Base-by-base conservation (phyloP, 2,888 invertebrate species). In the Altica lythri region DNA sequence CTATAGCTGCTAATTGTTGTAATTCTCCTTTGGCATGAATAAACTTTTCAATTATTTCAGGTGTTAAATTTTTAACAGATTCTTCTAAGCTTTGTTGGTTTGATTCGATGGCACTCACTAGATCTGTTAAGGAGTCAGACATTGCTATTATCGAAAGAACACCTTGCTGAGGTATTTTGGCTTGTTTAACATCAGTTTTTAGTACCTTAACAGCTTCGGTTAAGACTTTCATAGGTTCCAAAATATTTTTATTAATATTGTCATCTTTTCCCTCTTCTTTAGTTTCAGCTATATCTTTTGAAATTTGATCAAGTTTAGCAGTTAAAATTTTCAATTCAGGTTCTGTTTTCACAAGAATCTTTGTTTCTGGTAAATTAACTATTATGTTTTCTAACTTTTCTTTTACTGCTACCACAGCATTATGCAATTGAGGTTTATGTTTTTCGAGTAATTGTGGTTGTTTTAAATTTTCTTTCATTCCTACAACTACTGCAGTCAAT, bases 381-480 rank as follows among this genome's bases (percentile, higher is more conserved):
- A 44, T 16, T 9, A 16, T 9, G 12, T 17, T 17, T 6, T 34
- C 45, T 5, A 45, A 19, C 19, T 34, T 19, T 22, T 54, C 30
- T 55, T 65, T 66, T n/a, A 65, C 19, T 25, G 57, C 54, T 34
- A 45, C 0, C 6, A 45, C 12, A 14, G 63, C 59, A 37, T 60
- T 43, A 13, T 47, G 32, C 6, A 68, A 9, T 52, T 61, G 55
- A 14, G 59, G 53, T 47, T 63, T 62, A 19, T 62, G 55, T 13
- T 49, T 13, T 48, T 64, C 54, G 4, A 58, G 17, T 37, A 59
- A 29, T 45, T 62, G 55, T 9, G 65, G 58, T 38, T 63, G 47
- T 12, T 45, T 18, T 5, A 53, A n/a, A 5, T 25, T 34, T 25
- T 55, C 52, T 45, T 59, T 57, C 2, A 58, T 32, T 37, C 58